Conservation (phyloP, 2,113 vertebrate species). For the Arothron firmamentum region DNA sequence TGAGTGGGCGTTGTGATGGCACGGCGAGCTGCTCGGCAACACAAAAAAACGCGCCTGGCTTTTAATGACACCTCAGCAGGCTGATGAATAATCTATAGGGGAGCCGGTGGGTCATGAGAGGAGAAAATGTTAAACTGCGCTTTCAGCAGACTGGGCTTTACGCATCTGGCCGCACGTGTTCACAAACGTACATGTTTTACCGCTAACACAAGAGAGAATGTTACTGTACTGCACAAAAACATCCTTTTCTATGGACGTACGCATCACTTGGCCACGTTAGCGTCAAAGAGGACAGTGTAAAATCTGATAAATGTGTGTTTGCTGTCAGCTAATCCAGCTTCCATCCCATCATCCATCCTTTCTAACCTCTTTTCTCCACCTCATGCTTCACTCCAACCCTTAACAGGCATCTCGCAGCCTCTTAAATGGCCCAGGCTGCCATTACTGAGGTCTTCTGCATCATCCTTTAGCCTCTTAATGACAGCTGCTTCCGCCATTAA, state of each 20-base stretch:
- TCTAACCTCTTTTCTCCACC: conserved; percentile 22
- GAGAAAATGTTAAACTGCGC: not conserved
- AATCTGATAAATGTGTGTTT: not conserved
- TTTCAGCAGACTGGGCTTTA: not conserved
- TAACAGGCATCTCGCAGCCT: conserved; percentile 56
- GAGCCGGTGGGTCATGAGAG: no score
- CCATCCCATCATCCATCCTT: conserved; percentile 11
- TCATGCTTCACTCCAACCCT: conserved; percentile 26
- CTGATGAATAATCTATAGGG: not conserved
- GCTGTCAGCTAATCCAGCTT: not conserved
- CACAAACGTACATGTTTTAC: no score
- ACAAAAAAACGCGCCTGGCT: conserved; percentile 42
- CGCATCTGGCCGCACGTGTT: no score
- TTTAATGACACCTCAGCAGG: not conserved
- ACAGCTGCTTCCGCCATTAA: conserved; percentile 72
- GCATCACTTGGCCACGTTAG: no score
- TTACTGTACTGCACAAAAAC: no score
- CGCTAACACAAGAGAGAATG: no score
- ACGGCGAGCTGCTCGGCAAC: conserved; percentile 3
- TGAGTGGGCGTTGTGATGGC: conserved; percentile 13
- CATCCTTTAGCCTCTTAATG: conserved; percentile 62
- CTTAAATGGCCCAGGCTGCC: conserved; percentile 61
- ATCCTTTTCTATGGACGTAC: no score
- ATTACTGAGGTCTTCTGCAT: conserved; percentile 64
- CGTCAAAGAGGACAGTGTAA: no score